Conservation (phyloP, 35 echinoderm and acorn worm species). For the Chiridota heheva region DNA sequence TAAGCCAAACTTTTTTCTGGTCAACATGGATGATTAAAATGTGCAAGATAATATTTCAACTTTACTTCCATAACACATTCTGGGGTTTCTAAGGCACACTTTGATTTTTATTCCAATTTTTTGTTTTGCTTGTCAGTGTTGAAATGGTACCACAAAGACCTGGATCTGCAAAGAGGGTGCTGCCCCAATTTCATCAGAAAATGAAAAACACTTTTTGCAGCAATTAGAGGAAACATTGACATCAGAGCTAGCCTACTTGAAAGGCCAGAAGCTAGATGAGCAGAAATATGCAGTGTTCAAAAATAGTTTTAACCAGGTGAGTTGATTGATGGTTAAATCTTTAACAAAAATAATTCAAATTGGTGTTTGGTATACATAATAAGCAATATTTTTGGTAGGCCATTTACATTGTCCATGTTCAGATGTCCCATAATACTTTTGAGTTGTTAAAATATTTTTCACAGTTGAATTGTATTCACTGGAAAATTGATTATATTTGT, state of each 20-base stretch:
- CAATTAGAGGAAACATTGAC: constrained; percentile 61
- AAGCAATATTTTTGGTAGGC: not conserved
- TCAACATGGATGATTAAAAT: too few species aligned
- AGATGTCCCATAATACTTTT: not conserved
- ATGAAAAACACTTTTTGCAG: constrained; percentile 64
- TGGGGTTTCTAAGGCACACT: too few species aligned
- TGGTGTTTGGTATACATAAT: not conserved
- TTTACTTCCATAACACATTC: too few species aligned
- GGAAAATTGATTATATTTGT: not conserved
- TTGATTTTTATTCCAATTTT: constrained; percentile 3
- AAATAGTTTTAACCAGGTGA: constrained; percentile 81
- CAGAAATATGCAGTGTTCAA: constrained; percentile 73
- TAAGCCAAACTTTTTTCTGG: too few species aligned
- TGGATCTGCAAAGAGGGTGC: constrained; percentile 53
- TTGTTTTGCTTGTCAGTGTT: too few species aligned
- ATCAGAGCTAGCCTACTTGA: constrained; percentile 52
- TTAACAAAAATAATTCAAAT: not conserved
- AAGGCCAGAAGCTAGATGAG: constrained; percentile 50
- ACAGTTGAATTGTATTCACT: not conserved
- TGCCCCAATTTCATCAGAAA: constrained; percentile 84
- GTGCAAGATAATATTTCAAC: too few species aligned
- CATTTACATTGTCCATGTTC: not conserved
- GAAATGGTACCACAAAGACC: constrained; percentile 32
- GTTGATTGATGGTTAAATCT: not conserved
- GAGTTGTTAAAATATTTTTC: not conserved